Base-by-base conservation (phyloP, 2,113 vertebrate species). In the Amblyopsis rosae region DNA sequence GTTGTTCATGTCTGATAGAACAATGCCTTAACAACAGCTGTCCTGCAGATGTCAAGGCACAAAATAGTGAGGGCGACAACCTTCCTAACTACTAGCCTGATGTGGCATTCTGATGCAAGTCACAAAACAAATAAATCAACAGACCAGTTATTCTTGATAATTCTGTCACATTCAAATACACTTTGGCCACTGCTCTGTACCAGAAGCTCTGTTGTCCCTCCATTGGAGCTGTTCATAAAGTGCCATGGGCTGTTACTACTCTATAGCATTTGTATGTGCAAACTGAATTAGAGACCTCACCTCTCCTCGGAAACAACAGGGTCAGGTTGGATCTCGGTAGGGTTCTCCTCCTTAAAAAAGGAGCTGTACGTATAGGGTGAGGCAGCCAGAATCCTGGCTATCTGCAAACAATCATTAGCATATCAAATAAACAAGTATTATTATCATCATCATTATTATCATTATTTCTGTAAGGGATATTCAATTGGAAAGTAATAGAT, bases 321-420 rank as follows among this genome's bases (percentile, higher is more conserved):
- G 49, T 93, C 85, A 78, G 88, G 59, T 57, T 85, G 77, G 59
- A 94, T 87, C 77, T 87, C 92, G 56, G 86, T 90, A 67, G 92
- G 77, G 1, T 77, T 82, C 11, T 95, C 90, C 65, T 92, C 91
- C 78, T 92, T 90, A 70, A 73, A 73, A 8, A 68, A 73, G 53
- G 72, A 91, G 82, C 77, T 10, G 19, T 53, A 15, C 6, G 41
- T 8, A 1, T 58, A 55, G 9, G 50, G 63, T 6, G 73, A 69
- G n/a, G 83, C 81, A 1, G 76, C 16, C 61, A 93, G 73, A 47
- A 90, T 85, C 68, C 72, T 84, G 10, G 35, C 11, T 1, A 93
- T 90, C 92, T 92, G 80, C 17, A 10, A 47, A 71, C 10, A 33
- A 0, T 69, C 9, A 15, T 8, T 4, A 1, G 3, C 9, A 15